These are phyloP conservation scores for Bembecia ichneumoniformis DNA, from an alignment of 2,888 invertebrate species.

Conservation along the genomic window DNA sequence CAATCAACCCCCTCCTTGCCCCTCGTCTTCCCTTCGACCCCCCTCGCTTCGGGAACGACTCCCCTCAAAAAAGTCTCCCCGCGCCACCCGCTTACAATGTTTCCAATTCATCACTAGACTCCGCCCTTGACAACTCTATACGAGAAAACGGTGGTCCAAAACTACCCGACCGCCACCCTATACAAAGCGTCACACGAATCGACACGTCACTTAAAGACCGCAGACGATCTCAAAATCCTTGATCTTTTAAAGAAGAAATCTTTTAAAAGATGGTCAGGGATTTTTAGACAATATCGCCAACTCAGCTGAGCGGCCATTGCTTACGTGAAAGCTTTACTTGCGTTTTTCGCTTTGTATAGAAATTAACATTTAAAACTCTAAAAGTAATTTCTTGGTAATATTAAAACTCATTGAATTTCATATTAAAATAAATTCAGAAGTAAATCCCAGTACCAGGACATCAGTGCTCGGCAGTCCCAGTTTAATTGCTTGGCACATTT, in stretches of 20 bases:
- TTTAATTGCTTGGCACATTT: slow-evolving; percentile 70
- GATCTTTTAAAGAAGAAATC: slow-evolving; percentile 12
- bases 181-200: slow-evolving; percentile 15
- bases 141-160: slow-evolving; percentile 47
- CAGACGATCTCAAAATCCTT: slow-evolving; percentile 14
- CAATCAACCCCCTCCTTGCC: slow-evolving; percentile 47
- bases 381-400: background rate
- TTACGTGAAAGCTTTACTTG: too few relatives aligned
- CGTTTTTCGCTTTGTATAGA: background rate
- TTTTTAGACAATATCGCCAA: slow-evolving; percentile 31
- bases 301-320: background rate
- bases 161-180: slow-evolving; percentile 31
- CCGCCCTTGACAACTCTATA: slow-evolving; percentile 77
- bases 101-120: slow-evolving; percentile 72
- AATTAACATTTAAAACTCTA: background rate
- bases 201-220: slow-evolving; percentile 23
- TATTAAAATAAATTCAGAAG: slow-evolving; percentile 36
- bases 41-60: slow-evolving; percentile 35
- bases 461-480: slow-evolving; percentile 23
- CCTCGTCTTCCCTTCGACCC: slow-evolving; percentile 22
- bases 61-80: slow-evolving; percentile 57
- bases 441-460: slow-evolving; percentile 4
- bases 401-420: background rate
- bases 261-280: slow-evolving; percentile 16
- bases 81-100: slow-evolving; percentile 58